Evolutionary conservation across 1,140 invertebrate genomes (phyloP), one percentile per base, ranked within the genome.

Genomic region (Lepidurus arcticus): DNA sequence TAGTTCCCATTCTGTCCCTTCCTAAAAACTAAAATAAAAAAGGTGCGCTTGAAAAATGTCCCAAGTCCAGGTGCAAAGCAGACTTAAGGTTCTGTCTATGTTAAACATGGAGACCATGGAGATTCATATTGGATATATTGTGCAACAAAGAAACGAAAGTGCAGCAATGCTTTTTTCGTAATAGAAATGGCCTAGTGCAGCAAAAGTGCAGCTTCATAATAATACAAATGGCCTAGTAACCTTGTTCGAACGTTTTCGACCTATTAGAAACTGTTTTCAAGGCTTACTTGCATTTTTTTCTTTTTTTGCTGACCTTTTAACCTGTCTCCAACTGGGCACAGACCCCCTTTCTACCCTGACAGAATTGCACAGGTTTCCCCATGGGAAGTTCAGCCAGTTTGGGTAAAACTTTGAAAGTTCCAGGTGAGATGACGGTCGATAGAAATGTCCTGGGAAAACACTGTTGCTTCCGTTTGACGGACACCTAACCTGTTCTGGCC

Each of bases 401-500:
- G 53, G 53, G n/a, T 65, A 9, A 65, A 65, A 65, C 53, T 65
- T 65, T 65, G 53, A 65, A 65, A 65, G 53, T 65, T 65, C 53
- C 53, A 65, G 53, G 53, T 65, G 53, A 65, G 8, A 65, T 65
- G 53, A 65, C 53, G 53, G 16, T 65, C 53, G 8, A 65, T 65
- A 65, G 53, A 65, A 65, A 13, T 65, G 53, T 65, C 53, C 13
- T 65, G 53, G 53, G 53, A 65, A 65, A 65, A 65, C 53, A 65
- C 16, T 16, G 3, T 65, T 65, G 53, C 53, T 65, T 13, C 53
- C 53, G 53, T 16, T 34, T 65, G 53, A 65, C 21, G 13, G 53
- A 65, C 53, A 65, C 21, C 7, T 13, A 13, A 65, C 16, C 53
- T 65, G 16, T 65, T 65, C 53, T 65, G 53, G 53, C 53, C 53